Conservation (phyloP, 2,888 invertebrate species). For the Watsonalla cultraria region DNA sequence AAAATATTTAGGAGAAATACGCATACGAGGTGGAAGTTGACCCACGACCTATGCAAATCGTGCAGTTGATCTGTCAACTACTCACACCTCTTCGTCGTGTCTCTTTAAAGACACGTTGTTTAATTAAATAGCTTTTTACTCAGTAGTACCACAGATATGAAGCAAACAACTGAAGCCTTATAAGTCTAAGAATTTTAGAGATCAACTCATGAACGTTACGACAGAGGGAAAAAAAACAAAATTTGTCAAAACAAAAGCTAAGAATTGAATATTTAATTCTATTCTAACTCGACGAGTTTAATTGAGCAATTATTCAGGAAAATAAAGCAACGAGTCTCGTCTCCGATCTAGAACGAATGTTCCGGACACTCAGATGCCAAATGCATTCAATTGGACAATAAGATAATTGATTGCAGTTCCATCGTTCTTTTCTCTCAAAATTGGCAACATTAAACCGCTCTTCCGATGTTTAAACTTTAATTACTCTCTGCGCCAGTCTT, state of each 20-base stretch:
- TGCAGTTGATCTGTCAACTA: too few species aligned
- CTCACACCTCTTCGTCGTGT: too few species aligned
- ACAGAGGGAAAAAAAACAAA: too few species aligned
- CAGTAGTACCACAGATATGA: background rate
- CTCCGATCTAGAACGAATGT: conserved; percentile 32
- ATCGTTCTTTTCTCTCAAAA: conserved; percentile 19
- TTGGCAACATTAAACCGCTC: conserved; percentile 12
- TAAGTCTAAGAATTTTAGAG: too few species aligned
- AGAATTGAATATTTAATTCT: conserved; percentile 3
- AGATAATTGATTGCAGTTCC: conserved; percentile 35
- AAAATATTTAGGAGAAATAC: too few species aligned
- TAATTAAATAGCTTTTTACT: too few species aligned
- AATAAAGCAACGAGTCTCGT: conserved; percentile 20
- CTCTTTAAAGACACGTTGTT: too few species aligned
- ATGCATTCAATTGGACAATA: conserved; percentile 43
- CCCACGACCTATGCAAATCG: too few species aligned
- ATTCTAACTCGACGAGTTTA: conserved; percentile 7
- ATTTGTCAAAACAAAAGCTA: background rate
- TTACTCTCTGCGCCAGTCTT: conserved; percentile 11
- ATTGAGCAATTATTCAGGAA: conserved; percentile 19
- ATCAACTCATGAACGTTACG: too few species aligned
- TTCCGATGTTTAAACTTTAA: conserved; percentile 17
- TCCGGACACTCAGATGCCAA: conserved; percentile 25
- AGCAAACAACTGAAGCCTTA: too few species aligned
- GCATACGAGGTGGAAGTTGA: too few species aligned